These are phyloP conservation scores for Nixonia krombeini DNA, from an alignment of 1,140 invertebrate genomes.

Conservation along the genomic window DNA sequence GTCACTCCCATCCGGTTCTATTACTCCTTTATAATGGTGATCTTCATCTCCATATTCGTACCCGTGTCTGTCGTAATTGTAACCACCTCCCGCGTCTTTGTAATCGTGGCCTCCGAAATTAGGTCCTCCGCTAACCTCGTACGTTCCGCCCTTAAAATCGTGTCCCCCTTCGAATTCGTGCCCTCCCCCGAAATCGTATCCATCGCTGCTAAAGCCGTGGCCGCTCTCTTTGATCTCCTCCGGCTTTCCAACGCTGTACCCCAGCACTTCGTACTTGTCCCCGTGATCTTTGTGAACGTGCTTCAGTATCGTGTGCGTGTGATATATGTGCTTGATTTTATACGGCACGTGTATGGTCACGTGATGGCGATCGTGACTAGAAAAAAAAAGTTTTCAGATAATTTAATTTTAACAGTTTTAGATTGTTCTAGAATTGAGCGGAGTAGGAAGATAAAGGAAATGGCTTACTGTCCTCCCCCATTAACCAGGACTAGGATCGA, in stretches of 20 bases:
- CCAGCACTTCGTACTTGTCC: constrained; percentile 61
- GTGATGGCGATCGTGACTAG: constrained; percentile 39
- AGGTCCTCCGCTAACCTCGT: constrained; percentile 18
- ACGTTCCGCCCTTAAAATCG: constrained; percentile 38
- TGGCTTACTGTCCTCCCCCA: constrained; percentile 41
- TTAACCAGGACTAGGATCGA: constrained; percentile 20
- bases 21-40: too few species aligned
- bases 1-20: too few species aligned
- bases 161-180: constrained; percentile 54
- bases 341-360: constrained; percentile 68
- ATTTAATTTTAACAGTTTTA: neutral
- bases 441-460: neutral
- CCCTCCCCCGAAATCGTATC: constrained; percentile 33
- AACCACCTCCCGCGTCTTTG: constrained; percentile 10
- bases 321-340: constrained; percentile 63
- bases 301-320: constrained; percentile 66
- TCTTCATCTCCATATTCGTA: constrained; percentile 26
- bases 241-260: constrained; percentile 62
- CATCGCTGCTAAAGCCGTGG: constrained; percentile 15
- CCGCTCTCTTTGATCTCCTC: constrained; percentile 50
- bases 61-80: constrained; percentile 24
- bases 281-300: constrained; percentile 59
- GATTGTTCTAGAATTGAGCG: neutral
- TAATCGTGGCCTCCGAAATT: constrained; percentile 58
- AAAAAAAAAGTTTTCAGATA: neutral